Base-by-base conservation (phyloP, 1,140 invertebrate genomes). In the Tetranychus urticae region DNA sequence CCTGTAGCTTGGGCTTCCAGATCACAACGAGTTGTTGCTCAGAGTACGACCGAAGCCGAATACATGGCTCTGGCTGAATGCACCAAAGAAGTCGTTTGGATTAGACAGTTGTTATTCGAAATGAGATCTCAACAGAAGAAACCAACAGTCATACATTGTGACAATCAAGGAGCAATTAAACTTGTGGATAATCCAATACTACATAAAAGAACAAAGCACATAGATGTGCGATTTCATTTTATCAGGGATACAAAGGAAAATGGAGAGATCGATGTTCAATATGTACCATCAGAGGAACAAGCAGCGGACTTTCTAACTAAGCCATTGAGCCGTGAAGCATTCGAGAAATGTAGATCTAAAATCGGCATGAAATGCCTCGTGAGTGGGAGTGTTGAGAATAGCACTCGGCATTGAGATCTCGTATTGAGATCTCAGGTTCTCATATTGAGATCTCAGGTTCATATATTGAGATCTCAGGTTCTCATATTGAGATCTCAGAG, bases 201-300 rank as follows among this genome's bases (percentile, higher is more conserved):
- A 54, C 71, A 74, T 58, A 61, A 66, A 39, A 65, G 72, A 58
- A 70, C 71, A 0, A 72, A 73, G 61, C 71, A 72, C 58, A 74
- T 74, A 48, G 62, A 70, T 35, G 68, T 71, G 8, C 68, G 68
- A 55, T 67, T 70, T 60, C 69, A 70, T 61, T 71, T 72, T 58
- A 68, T 73, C 45, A 52, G 70, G 46, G 67, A 70, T 61, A 61
- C 68, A 55, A 64, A 69, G 8, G 57, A 62, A n/a, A 64, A 59
- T 23, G 52, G 58, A 45, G 37, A 10, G 48, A 48, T 63, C 33
- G 6, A 45, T 0, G 8, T 67, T 13, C 14, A 37, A 39, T 56
- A 56, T 3, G 14, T 59, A 6, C 12, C 33, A 12, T 50, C 56
- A 2, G 56, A 69, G 54, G 37, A 71, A 2, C 67, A 71, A 60